phyloP scores from a whole-genome alignment of 2,888 invertebrate genomes.

The Macropis europaea region DNA sequence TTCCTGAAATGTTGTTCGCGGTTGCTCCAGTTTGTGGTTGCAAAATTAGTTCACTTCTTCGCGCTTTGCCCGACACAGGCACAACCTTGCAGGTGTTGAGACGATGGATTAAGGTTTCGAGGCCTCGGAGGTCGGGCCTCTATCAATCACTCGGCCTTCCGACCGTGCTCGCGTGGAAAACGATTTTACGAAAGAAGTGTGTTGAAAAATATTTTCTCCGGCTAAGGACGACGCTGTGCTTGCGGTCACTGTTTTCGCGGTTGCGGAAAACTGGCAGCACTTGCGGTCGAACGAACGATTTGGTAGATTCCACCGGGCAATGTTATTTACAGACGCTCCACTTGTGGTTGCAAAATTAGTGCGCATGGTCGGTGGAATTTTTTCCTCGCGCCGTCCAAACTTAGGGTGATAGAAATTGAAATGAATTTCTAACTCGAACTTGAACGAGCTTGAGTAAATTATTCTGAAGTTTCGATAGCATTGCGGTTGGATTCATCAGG shows the following conservation, averaged over 20 bases:
- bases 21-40: no score
- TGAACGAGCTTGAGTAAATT: no score
- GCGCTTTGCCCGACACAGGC: not conserved
- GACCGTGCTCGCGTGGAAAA: not conserved
- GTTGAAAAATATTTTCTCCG: not conserved
- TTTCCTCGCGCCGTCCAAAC: not conserved
- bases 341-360: constrained; percentile 19
- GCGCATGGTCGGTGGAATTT: not conserved
- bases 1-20: no score
- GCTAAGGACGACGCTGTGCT: constrained; percentile 38
- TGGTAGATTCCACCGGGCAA: not conserved
- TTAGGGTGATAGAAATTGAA: not conserved
- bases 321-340: constrained; percentile 20
- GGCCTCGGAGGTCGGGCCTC: not conserved
- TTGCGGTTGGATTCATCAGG: no score
- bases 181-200: not conserved
- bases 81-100: no score
- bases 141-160: not conserved
- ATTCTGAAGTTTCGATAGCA: no score
- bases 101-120: not conserved
- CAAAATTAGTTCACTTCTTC: not conserved
- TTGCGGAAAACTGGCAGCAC: constrained; percentile 37
- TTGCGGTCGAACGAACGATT: constrained; percentile 30
- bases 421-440: no score
- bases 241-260: constrained; percentile 20